Base-by-base conservation (phyloP, 2,888 invertebrate species). In the Agrenia bidenticulata region DNA sequence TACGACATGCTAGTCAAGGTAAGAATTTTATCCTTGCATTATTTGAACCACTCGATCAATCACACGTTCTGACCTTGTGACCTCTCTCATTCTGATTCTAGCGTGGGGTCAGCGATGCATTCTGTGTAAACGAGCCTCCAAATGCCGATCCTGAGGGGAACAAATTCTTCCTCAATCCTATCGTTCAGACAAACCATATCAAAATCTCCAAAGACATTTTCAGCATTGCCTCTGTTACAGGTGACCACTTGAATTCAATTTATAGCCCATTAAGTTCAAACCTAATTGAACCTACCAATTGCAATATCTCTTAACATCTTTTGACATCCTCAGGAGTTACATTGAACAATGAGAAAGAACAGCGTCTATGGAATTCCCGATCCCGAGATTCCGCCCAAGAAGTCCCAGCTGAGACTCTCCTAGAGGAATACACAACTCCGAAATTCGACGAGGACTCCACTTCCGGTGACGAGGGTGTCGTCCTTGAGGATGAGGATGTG, bases 141-240 rank as follows among this genome's bases (percentile, higher is more conserved):
- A 7, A 2, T 17, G 58, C 49, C 23, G 58, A 63, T 51, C 32
- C 49, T 1, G 69, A 63, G 13, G 63, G 66, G n/a, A 66, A 63
- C 51, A 21, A 61, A 1, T 61, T 61, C 55, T 72, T 69, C 56
- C 61, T 72, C 13, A 69, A 72, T 24, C 72, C 72, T 9, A 69
- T 72, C 49, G 72, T 72, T 4, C 69, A 69, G 65, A 72, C 72
- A 4, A 72, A 72, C 45, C 72, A 72, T 42, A 65, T 72, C 1
- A 57, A 63, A 53, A 67, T 72, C 17, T 58, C 64, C 5, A 66
- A 67, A 27, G 72, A 72, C 4, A n/a, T 55, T 19, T 69, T 72
- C 45, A 53, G 60, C 15, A 67, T 72, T 26, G 69, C 67, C n/a
- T 69, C 69, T 1, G 72, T 67, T 1, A 69, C 69, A 9, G 50